These are phyloP conservation scores for Psilopsiagon aurifrons DNA, from an alignment of 2,113 vertebrate species.

Conservation along the genomic window DNA sequence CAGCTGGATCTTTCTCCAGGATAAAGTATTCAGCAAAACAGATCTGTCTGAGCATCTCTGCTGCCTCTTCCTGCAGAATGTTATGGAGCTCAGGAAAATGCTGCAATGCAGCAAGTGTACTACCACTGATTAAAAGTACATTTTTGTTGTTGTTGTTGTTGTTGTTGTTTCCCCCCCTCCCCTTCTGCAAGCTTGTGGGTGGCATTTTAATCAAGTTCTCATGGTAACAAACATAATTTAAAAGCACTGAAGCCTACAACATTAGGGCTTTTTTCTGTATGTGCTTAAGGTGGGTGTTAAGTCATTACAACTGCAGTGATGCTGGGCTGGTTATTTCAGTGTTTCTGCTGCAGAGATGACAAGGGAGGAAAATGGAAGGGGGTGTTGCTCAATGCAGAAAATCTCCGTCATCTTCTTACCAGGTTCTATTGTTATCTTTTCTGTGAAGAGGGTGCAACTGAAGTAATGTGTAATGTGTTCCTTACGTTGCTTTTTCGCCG, in stretches of 20 bases:
- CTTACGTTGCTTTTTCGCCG: neutral
- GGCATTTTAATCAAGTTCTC: constrained; percentile 63
- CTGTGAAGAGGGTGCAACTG: neutral
- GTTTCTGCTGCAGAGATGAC: constrained; percentile 13
- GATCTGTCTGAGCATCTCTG: constrained; percentile 12
- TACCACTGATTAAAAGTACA: constrained; percentile 46
- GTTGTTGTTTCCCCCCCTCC: neutral
- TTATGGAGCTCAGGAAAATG: constrained; percentile 43
- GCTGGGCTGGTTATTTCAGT: constrained; percentile 4
- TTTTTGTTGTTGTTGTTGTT: constrained; percentile 18
- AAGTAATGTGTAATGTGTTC: neutral
- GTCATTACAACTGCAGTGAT: constrained; percentile 54
- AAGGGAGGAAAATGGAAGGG: constrained; percentile 29
- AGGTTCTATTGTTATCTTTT: neutral
- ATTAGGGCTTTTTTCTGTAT: neutral
- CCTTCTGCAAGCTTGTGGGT: constrained; percentile 19
- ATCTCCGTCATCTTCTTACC: neutral
- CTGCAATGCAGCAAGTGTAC: constrained; percentile 61
- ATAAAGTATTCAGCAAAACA: constrained; percentile 41
- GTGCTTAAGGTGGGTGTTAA: constrained; percentile 50
- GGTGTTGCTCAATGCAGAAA: constrained; percentile 17
- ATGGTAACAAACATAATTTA: constrained; percentile 54
- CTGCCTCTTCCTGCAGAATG: constrained; percentile 29
- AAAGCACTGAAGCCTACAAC: constrained; percentile 51
- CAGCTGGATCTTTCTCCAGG: constrained; percentile 1